Evolutionary conservation across 1,140 invertebrate genomes (phyloP).

Genomic region (Gyrodactylus salaris): DNA sequence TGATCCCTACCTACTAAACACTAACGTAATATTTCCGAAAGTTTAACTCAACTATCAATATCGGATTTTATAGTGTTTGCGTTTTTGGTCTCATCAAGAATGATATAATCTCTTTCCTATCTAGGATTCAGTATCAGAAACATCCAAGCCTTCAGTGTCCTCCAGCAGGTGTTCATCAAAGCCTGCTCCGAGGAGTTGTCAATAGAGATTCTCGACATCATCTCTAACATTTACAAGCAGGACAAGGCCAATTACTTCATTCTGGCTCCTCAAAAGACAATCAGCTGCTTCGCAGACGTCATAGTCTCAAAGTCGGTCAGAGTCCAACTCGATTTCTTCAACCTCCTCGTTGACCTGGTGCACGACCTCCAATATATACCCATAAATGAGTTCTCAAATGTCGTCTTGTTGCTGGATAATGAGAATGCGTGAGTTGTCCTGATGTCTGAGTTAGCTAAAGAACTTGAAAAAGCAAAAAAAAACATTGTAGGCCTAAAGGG

Average conservation of each 20-base stretch:
- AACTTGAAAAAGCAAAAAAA: no score
- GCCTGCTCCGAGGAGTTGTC: slow-evolving; percentile 34
- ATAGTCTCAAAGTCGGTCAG: slow-evolving; percentile 54
- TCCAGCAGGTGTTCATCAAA: slow-evolving; percentile 54
- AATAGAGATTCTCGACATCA: slow-evolving; percentile 60
- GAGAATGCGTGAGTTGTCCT: not conserved
- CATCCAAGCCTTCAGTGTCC: slow-evolving; percentile 65
- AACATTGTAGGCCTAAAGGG: no score
- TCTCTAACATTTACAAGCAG: slow-evolving; percentile 74
- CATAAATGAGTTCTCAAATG: not conserved
- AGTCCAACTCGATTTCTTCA: slow-evolving; percentile 30
- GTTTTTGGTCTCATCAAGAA: no score
- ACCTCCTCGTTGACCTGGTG: not conserved
- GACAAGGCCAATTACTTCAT: slow-evolving; percentile 97
- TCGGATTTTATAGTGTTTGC: no score
- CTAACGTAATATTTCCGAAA: no score
- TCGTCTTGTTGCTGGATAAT: not conserved
- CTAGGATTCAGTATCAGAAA: slow-evolving; percentile 30
- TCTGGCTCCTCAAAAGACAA: slow-evolving; percentile 63
- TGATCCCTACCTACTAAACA: no score
- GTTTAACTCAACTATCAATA: no score
- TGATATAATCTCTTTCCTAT: slow-evolving; percentile 4
- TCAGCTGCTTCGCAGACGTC: slow-evolving; percentile 73
- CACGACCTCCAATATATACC: not conserved
- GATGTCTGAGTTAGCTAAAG: not conserved